Evolutionary conservation across 2,113 vertebrate species (phyloP), one percentile per base, ranked within the genome.

Genomic region (Elanoides forficatus): DNA sequence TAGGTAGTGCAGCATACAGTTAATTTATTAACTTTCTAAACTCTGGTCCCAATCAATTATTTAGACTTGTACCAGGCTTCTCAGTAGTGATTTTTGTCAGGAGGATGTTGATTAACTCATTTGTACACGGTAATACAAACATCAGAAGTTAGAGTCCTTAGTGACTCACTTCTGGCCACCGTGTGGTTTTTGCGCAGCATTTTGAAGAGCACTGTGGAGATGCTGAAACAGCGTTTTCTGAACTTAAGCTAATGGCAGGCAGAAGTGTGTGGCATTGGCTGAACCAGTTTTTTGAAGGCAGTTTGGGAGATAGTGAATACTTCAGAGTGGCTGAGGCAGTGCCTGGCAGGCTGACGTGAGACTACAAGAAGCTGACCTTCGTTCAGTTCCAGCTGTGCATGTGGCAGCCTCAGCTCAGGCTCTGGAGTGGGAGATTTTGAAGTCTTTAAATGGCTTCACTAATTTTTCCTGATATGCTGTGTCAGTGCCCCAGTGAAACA

Each of bases 301-400:
- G 38, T 53, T 40, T 88, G 79, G 40, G 88, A 42, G 27, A 40
- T 23, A n/a, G 36, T 1, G 2, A 17, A 7, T 18, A 19, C 56
- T 68, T 76, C 48, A 34, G 52, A 38, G 75, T 19, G 40, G 68
- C 76, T 58, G 68, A 15, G 4, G 87, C 55, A 53, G 59, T 6
- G 40, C 59, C 72, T 74, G 84, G 58, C 0, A 2, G 0, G 0
- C 55, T 62, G 92, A 66, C 73, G 13, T 1, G 5, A 5, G 58
- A 4, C 71, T 53, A 4, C 56, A 62, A 82, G 79, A n/a, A 70
- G 42, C 1, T 70, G 79, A 67, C 70, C 42, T 82, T 82, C 0
- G 0, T 74, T 81, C 0, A 0, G 60, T 78, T 74, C 72, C 65
- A 66, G 65, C 63, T 73, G 43, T 11, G 34, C 4, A 0, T 30